Evolutionary conservation across 1,140 invertebrate species (phyloP).

Genomic region (Ceratina japonica): DNA sequence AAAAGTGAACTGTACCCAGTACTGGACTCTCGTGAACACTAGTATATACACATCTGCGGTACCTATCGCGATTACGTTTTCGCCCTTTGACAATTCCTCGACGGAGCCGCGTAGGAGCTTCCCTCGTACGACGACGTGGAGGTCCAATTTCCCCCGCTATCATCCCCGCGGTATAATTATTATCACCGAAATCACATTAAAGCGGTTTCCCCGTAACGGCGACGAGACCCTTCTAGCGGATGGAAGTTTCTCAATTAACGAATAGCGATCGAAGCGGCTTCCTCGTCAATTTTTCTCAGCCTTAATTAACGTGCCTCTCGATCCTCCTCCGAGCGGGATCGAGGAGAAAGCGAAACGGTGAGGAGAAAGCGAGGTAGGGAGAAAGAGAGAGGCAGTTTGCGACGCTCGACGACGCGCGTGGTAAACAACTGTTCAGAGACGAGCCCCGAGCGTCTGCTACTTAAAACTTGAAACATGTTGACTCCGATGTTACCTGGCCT

Average conservation of each 20-base stretch:
- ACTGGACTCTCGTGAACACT: too few species aligned
- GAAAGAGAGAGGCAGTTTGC: too few species aligned
- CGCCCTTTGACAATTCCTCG: constrained; percentile 54
- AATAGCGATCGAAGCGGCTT: constrained; percentile 24
- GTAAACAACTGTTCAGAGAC: neutral
- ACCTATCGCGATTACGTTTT: constrained; percentile 23
- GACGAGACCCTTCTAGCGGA: neutral
- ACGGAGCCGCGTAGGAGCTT: constrained; percentile 8
- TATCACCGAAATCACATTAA: neutral
- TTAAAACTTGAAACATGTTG: constrained; percentile 59
- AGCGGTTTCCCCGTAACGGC: constrained; percentile 9
- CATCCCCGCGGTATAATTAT: neutral
- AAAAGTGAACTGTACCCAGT: too few species aligned
- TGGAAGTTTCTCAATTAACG: constrained; percentile 45
- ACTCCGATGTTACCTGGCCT: constrained; percentile 22
- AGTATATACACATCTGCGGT: too few species aligned
- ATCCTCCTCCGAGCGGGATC: too few species aligned
- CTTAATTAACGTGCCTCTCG: constrained; percentile 19
- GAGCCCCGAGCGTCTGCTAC: constrained; percentile 6
- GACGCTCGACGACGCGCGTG: neutral
- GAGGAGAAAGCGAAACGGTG: neutral
- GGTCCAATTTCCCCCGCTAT: neutral
- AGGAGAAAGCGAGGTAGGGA: neutral
- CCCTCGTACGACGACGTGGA: constrained; percentile 11
- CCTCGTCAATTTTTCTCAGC: constrained; percentile 11